Evolutionary conservation across 2,888 invertebrate species (phyloP).

Genomic region (Leptinotarsa juncta): DNA sequence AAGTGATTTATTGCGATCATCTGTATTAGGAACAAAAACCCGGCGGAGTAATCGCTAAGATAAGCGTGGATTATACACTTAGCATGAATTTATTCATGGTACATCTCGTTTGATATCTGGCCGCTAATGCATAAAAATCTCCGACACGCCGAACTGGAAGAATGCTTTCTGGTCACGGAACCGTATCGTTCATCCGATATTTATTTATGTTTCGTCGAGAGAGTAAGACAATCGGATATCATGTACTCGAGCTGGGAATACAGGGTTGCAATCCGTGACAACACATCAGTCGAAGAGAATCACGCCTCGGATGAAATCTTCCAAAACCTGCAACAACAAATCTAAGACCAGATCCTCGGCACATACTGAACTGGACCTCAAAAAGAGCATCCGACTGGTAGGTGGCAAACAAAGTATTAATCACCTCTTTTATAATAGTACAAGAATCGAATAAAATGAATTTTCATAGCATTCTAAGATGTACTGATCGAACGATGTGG

Average conservation of each 20-base stretch:
- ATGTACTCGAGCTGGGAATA: background rate
- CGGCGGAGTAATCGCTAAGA: conserved; percentile 10
- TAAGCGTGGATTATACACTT: conserved; percentile 20
- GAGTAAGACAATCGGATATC: background rate
- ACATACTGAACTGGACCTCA: no score
- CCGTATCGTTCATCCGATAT: conserved; percentile 11
- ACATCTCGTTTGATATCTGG: conserved; percentile 18
- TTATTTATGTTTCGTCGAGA: conserved; percentile 2
- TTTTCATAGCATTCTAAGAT: no score
- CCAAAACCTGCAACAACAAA: no score
- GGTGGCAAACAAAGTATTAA: no score
- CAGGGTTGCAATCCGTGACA: background rate
- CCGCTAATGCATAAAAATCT: conserved; percentile 15
- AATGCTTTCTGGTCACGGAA: conserved; percentile 17
- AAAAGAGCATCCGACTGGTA: no score
- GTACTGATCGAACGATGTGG: no score
- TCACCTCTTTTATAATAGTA: no score
- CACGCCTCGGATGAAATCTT: no score
- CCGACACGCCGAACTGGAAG: conserved; percentile 8
- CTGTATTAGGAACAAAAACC: conserved; percentile 20
- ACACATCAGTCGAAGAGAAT: background rate
- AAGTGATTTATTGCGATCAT: conserved; percentile 18
- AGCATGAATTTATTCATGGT: conserved; percentile 19
- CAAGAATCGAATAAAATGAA: no score
- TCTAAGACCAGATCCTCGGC: no score